Evolutionary conservation across 1,140 invertebrate species (phyloP), one percentile per base, ranked within the genome.

Genomic region (Hylaeus volcanicus): DNA sequence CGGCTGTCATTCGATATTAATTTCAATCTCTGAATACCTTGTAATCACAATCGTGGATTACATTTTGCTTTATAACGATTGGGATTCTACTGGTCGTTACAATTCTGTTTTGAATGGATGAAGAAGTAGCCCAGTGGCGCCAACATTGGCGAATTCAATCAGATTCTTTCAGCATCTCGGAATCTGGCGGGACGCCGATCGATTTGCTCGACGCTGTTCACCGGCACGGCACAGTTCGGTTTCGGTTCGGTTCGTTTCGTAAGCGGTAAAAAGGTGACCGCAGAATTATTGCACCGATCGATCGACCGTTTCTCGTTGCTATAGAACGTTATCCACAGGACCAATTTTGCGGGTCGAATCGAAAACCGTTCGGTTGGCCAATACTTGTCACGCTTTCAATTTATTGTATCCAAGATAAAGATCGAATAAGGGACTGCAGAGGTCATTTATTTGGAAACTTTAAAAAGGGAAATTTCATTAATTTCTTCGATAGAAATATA

Each of bases 161-260:
- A 65, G 82, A 66, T 87, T 56, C 58, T 15, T 26, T 51, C 65
- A 83, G 68, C 74, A 69, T 79, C 81, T 79, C 56, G 81, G 74
- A 84, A 87, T 87, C 84, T 87, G 83, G 87, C 77, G 87, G 86
- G 84, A 89, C 86, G 81, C 86, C 87, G 89, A 90, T 90, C 88
- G 88, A 90, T 90, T 84, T 90, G 72, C 78, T 79, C 82, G 65
- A 81, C 79, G 37, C 65, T 79, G 69, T 71, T 84, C 64, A 26
- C n/a, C 58, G 26, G 26, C 68, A 6, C 83, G 66, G 39, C 79
- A 81, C 83, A 69, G 37, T 79, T 85, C 41, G 66, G 41, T 86
- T 76, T 76, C 69, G 51, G 53, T 76, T 76, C 69, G 51, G 53
- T 77, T 61, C 58, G 71, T 81, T 78, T 82, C 58, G 51, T 45